phyloP scores from a whole-genome alignment of 2,888 invertebrate species.

The Ophion costatus region DNA sequence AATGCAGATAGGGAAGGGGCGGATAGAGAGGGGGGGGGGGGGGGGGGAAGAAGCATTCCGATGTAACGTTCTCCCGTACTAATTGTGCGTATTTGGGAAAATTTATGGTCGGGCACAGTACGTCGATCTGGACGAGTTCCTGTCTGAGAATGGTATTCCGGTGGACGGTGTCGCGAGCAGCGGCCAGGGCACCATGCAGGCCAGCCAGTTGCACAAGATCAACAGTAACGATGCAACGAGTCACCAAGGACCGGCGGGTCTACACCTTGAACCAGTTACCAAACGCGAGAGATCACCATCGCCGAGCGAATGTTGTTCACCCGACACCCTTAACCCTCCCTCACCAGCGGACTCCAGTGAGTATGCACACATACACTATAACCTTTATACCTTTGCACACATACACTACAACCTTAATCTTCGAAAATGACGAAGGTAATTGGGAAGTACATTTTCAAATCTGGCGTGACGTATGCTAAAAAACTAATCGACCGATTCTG shows the following conservation, averaged over 20 bases:
- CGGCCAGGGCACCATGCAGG: constrained; percentile 83
- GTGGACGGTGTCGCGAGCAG: constrained; percentile 89
- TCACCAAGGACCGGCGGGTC: constrained; percentile 87
- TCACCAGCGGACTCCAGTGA: constrained; percentile 96
- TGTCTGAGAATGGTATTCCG: constrained; percentile 97
- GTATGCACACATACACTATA: constrained; percentile 80
- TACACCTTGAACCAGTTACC: constrained; percentile 89
- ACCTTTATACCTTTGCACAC: too few species aligned
- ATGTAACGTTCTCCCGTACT: background rate
- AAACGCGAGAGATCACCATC: constrained; percentile 95
- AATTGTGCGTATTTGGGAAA: background rate
- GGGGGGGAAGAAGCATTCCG: too few species aligned
- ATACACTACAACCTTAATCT: background rate
- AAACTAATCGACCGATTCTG: too few species aligned
- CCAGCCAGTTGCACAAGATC: constrained; percentile 82
- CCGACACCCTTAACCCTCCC: constrained; percentile 94
- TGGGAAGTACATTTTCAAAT: too few species aligned
- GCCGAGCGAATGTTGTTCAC: constrained; percentile 95
- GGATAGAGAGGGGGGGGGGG: too few species aligned
- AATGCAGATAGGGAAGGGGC: too few species aligned
- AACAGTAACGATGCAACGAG: constrained; percentile 77
- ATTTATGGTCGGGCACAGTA: constrained; percentile 84
- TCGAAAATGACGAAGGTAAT: too few species aligned
- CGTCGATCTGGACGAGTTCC: constrained; percentile 98
- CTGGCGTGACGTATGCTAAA: too few species aligned